Evolutionary conservation across 2,888 invertebrate genomes (phyloP).

Genomic region (Troides oblongomaculatus): DNA sequence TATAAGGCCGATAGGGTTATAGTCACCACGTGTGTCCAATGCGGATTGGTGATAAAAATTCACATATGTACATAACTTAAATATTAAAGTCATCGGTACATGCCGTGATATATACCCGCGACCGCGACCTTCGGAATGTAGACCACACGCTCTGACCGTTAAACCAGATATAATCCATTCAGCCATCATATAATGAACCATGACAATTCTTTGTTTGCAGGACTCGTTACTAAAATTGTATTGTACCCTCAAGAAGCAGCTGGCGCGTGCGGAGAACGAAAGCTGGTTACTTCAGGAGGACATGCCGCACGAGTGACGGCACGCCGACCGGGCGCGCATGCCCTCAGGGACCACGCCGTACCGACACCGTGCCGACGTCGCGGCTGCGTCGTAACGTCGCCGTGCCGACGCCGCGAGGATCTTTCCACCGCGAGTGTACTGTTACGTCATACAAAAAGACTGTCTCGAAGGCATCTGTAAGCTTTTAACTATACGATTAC

Average conservation of each 20-base stretch:
- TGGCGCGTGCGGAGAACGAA: constrained; percentile 77
- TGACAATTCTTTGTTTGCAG: constrained; percentile 55
- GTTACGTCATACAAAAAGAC: constrained; percentile 31
- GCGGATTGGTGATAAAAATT: too few species aligned
- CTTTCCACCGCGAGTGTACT: background rate
- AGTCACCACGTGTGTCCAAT: too few species aligned
- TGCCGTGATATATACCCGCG: too few species aligned
- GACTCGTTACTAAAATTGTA: constrained; percentile 84
- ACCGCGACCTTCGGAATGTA: too few species aligned
- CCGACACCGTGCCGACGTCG: constrained; percentile 8
- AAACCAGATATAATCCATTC: background rate
- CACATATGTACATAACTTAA: too few species aligned
- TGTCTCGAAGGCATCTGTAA: constrained; percentile 30
- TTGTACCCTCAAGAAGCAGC: constrained; percentile 83
- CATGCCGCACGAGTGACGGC: constrained; percentile 68
- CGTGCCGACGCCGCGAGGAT: background rate
- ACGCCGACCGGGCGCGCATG: constrained; percentile 11
- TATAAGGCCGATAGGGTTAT: too few species aligned
- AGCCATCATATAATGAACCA: background rate
- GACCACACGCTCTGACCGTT: too few species aligned
- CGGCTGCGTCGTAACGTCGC: constrained; percentile 17
- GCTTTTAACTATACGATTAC: constrained; percentile 26
- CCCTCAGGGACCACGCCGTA: constrained; percentile 29
- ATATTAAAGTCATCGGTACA: too few species aligned
- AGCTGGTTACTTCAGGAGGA: constrained; percentile 77